Percentiles rank a stretch among this genome's conserved stretches.
Conservation (phyloP, 2,797 vertebrate genomes). For the Cossypha niveicapilla region DNA sequence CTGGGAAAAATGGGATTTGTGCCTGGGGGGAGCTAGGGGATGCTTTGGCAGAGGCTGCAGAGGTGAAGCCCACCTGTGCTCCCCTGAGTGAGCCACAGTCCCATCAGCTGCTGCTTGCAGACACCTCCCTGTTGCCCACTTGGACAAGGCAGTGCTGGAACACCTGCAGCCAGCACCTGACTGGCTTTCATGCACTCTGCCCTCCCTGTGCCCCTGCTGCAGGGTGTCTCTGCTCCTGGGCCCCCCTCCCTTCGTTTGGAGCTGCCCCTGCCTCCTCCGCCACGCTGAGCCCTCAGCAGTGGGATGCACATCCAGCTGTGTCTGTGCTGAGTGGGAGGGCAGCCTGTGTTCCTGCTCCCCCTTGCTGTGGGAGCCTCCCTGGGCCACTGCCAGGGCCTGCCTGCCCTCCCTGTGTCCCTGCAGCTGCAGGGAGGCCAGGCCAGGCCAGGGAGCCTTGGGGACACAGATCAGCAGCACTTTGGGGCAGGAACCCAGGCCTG, state of each 20-base stretch:
- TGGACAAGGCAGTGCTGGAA: background rate
- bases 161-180: fast-evolving
- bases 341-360: background rate
- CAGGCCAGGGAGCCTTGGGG: background rate
- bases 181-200: fast-evolving
- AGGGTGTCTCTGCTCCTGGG: background rate
- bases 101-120: fast-evolving
- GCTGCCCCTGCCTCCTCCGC: background rate
- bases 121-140: fast-evolving
- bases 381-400: background rate
- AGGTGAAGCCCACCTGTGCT: background rate
- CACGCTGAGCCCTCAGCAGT: fast-evolving
- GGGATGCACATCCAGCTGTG: background rate
- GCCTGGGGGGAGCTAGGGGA: background rate
- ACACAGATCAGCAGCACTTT: fast-evolving
- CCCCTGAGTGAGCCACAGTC: fast-evolving
- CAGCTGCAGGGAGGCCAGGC: background rate
- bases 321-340: fast-evolving
- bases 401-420: background rate
- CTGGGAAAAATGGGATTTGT: background rate
- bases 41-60: background rate
- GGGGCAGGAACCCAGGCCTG: fast-evolving
- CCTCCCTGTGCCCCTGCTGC: background rate
- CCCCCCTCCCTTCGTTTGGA: background rate
- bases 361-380: background rate